These are phyloP conservation scores for Didymodactylos carnosus DNA, from an alignment of 2,888 invertebrate species.

Conservation along the genomic window DNA sequence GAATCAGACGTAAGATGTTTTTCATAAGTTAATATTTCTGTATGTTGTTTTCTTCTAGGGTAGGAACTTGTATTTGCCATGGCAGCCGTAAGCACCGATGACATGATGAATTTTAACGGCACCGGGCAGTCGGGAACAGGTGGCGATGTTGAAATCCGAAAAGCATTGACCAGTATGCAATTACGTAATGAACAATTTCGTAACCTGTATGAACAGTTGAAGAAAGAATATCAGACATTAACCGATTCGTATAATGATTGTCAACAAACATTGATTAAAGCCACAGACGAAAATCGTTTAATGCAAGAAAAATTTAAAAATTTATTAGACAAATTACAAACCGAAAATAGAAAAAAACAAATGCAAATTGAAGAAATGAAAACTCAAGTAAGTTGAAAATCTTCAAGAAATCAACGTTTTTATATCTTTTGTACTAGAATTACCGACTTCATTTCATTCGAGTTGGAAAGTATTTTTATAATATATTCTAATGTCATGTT, in stretches of 20 bases:
- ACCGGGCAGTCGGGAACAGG: too few species aligned
- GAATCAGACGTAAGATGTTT: too few species aligned
- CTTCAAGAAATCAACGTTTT: not conserved
- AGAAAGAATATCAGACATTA: not conserved
- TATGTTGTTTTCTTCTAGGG: too few species aligned
- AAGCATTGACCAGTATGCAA: not conserved
- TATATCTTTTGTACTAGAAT: not conserved
- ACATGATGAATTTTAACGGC: too few species aligned
- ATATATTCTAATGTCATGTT: too few species aligned
- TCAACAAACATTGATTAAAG: not conserved
- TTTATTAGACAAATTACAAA: conserved; percentile 12
- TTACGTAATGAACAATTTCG: not conserved
- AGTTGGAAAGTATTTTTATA: not conserved
- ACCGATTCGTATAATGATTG: not conserved
- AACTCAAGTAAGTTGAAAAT: not conserved
- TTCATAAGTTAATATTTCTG: too few species aligned
- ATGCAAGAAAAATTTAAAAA: conserved; percentile 14
- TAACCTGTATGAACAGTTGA: not conserved
- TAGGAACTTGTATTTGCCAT: too few species aligned
- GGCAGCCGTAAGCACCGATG: too few species aligned
- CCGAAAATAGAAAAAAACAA: conserved; percentile 8
- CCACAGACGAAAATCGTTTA: conserved; percentile 7
- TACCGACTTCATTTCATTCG: not conserved
- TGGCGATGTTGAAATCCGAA: not conserved
- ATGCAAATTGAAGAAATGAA: conserved; percentile 13